These are phyloP conservation scores for Ochotona curzoniae DNA, from an alignment of 2,113 vertebrate genomes.

Conservation along the genomic window DNA sequence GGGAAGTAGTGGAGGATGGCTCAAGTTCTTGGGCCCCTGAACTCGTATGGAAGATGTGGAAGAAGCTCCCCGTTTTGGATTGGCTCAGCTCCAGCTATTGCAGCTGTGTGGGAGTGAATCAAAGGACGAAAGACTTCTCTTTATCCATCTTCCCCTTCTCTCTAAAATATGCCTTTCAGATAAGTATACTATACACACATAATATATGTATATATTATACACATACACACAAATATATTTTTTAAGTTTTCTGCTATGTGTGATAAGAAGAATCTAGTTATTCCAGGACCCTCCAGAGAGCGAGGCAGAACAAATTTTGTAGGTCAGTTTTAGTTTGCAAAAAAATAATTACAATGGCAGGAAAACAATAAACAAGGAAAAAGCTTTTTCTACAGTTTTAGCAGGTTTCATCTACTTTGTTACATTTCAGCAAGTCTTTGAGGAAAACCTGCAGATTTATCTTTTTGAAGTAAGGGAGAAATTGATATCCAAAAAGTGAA, in stretches of 20 bases:
- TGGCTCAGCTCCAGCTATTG: too few species aligned
- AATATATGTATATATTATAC: too few species aligned
- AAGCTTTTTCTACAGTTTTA: neutral
- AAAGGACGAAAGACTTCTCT: too few species aligned
- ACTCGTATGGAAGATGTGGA: too few species aligned
- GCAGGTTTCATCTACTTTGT: neutral
- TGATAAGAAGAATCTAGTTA: neutral
- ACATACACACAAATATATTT: too few species aligned
- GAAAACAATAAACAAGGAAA: neutral
- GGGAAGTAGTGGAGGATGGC: too few species aligned
- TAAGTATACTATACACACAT: too few species aligned
- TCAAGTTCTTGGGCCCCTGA: too few species aligned
- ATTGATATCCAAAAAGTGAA: neutral
- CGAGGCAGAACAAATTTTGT: neutral
- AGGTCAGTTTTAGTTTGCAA: neutral
- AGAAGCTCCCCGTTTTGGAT: too few species aligned
- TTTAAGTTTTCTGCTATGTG: neutral
- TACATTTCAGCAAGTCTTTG: neutral
- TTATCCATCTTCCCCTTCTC: too few species aligned
- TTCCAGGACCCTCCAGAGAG: neutral
- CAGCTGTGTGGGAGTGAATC: too few species aligned
- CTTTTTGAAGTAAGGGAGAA: neutral
- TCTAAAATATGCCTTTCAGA: too few species aligned
- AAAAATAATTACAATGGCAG: neutral
- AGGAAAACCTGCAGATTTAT: neutral